Evolutionary conservation across 1,140 invertebrate genomes (phyloP).

Genomic region (Drosophila bocqueti): DNA sequence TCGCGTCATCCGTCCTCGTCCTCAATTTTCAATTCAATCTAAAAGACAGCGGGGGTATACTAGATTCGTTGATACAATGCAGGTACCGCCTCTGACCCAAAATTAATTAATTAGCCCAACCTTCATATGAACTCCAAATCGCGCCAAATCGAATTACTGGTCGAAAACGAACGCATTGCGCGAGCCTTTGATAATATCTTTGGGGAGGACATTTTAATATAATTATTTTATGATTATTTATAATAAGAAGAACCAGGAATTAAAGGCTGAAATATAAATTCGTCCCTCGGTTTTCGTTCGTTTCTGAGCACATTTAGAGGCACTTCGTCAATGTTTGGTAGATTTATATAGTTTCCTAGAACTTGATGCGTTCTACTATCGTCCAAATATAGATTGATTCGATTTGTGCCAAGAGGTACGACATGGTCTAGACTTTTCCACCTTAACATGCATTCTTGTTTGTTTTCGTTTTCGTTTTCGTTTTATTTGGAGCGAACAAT

Average conservation of each 20-base stretch:
- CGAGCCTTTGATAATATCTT: background rate
- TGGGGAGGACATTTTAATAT: background rate
- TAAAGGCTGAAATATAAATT: background rate
- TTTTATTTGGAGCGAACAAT: background rate
- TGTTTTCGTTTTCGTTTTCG: background rate
- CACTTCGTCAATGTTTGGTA: background rate
- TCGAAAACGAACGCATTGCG: background rate
- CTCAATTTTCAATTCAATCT: conserved; percentile 3
- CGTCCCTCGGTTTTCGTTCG: background rate
- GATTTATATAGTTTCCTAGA: background rate
- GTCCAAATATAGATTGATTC: background rate
- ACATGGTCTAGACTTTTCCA: background rate
- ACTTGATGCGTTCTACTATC: too few species aligned
- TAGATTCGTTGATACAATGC: background rate
- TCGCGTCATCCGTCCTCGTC: conserved; percentile 14
- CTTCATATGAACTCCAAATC: background rate
- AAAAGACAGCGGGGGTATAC: background rate
- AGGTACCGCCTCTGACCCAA: background rate
- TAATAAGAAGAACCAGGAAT: background rate
- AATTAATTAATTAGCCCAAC: background rate
- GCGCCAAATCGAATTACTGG: background rate
- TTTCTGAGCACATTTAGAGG: background rate
- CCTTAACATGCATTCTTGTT: background rate
- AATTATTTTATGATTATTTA: background rate
- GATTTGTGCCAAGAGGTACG: background rate